These are phyloP conservation scores for Probaryconus sp. DNA, from an alignment of 1,140 invertebrate species.

Conservation along the genomic window DNA sequence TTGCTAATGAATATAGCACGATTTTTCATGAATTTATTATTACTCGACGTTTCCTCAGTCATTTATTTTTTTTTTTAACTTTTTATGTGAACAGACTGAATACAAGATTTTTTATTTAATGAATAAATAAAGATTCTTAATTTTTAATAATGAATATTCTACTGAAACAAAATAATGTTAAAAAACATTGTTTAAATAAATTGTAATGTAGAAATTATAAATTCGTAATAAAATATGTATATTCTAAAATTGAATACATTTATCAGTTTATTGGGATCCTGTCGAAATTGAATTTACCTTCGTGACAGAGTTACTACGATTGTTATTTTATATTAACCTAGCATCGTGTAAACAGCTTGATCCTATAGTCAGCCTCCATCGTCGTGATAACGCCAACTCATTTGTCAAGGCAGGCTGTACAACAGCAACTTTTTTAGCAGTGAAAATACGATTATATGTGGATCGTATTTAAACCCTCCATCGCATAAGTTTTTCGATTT, in stretches of 20 bases:
- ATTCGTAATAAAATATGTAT: too few relatives aligned
- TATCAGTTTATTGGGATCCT: constrained; percentile 32
- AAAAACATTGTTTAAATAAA: too few relatives aligned
- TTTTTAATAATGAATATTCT: too few relatives aligned
- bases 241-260: constrained; percentile 37
- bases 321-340: constrained; percentile 55
- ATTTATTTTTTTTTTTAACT: too few relatives aligned
- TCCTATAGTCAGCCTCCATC: constrained; percentile 35
- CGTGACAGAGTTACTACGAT: constrained; percentile 19
- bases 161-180: too few relatives aligned
- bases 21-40: too few relatives aligned
- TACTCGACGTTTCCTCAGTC: too few relatives aligned
- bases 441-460: constrained; percentile 34
- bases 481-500: constrained; percentile 15
- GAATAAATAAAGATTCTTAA: too few relatives aligned
- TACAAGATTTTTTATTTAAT: too few relatives aligned
- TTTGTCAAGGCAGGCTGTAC: constrained; percentile 41
- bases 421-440: constrained; percentile 37
- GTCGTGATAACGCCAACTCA: constrained; percentile 35
- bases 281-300: constrained; percentile 31
- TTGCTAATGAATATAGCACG: too few relatives aligned
- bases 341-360: constrained; percentile 44
- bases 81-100: too few relatives aligned
- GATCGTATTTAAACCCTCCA: constrained; percentile 41
- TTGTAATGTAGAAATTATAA: too few relatives aligned